Conservation (phyloP, 2,888 invertebrate species). For the Andrena flavipes region DNA sequence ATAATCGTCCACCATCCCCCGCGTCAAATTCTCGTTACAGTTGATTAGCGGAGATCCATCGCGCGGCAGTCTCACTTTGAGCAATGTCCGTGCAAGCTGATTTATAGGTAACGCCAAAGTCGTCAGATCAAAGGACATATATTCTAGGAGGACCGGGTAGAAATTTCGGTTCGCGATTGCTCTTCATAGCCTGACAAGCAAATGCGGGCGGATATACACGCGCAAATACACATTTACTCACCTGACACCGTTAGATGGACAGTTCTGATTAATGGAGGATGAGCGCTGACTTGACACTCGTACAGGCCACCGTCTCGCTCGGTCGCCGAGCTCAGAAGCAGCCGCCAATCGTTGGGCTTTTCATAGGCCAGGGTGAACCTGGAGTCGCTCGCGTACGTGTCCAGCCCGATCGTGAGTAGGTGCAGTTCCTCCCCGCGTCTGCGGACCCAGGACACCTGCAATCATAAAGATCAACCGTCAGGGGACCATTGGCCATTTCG, state of each 20-base stretch:
- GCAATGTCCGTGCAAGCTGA: constrained; percentile 36
- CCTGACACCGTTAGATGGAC: constrained; percentile 90
- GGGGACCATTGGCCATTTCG: not conserved
- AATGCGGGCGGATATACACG: constrained; percentile 29
- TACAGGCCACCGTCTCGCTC: constrained; percentile 92
- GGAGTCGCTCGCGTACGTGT: constrained; percentile 84
- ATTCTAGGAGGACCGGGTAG: constrained; percentile 36
- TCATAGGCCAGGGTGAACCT: constrained; percentile 90
- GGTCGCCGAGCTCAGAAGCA: constrained; percentile 90
- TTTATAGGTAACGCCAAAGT: constrained; percentile 62
- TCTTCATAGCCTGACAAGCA: constrained; percentile 41
- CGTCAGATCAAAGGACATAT: constrained; percentile 62
- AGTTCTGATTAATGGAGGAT: constrained; percentile 90
- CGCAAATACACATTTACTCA: constrained; percentile 84
- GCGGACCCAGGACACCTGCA: constrained; percentile 82
- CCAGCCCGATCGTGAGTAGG: constrained; percentile 79
- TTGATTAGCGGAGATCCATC: constrained; percentile 46
- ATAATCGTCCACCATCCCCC: not conserved
- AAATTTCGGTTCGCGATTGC: constrained; percentile 59
- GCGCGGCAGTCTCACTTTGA: constrained; percentile 11
- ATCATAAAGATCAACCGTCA: constrained; percentile 14
- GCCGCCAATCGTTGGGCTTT: constrained; percentile 91
- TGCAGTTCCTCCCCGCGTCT: constrained; percentile 81
- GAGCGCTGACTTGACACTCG: constrained; percentile 92
- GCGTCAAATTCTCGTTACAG: constrained; percentile 46